Evolutionary conservation across 2,113 vertebrate species (phyloP), one percentile per base, ranked within the genome.

Genomic region (Electrona antarctica): DNA sequence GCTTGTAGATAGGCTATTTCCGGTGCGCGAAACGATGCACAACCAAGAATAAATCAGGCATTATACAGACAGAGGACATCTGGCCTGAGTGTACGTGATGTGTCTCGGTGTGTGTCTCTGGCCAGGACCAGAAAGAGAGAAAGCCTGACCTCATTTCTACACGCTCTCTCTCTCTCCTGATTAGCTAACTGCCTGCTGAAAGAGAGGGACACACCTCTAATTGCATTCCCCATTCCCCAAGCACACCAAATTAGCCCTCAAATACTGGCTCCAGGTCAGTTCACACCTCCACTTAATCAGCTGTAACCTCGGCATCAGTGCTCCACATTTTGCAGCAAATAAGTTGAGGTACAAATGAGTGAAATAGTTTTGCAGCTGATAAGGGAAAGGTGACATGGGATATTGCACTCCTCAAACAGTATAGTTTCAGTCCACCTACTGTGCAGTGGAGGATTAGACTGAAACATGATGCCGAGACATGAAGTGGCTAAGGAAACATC

Each of bases 171-270:
- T 41, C 46, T 72, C 71, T 78, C 69, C 76, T 89, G 90, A 91
- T 92, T 88, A 90, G 79, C 77, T 7, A 21, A 21, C 21, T 13
- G 69, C 89, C 85, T 60, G 80, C 87, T 80, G 80, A 57, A 70
- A 67, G 59, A 70, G 73, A 69, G 47, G 75, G 79, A 78, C 73
- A 41, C 33, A 41, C 1, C 33, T 68, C 75, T 21, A 21, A 21
- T 21, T 21, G 74, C 77, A 78, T 73, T 66, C 85, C 77, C 45
- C 58, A 79, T 76, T 76, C 71, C 70, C n/a, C 59, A 49, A 47
- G 13, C 28, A 59, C 66, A 67, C 71, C 29, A 78, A 85, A 88
- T 84, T 58, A 84, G 51, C 59, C 78, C 52, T 69, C 33, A 65
- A 60, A 65, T 46, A 67, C 80, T 67, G 77, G 56, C 74, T 80